Conservation (phyloP, 2,888 invertebrate species). For the Lasioglossum zephyrum region DNA sequence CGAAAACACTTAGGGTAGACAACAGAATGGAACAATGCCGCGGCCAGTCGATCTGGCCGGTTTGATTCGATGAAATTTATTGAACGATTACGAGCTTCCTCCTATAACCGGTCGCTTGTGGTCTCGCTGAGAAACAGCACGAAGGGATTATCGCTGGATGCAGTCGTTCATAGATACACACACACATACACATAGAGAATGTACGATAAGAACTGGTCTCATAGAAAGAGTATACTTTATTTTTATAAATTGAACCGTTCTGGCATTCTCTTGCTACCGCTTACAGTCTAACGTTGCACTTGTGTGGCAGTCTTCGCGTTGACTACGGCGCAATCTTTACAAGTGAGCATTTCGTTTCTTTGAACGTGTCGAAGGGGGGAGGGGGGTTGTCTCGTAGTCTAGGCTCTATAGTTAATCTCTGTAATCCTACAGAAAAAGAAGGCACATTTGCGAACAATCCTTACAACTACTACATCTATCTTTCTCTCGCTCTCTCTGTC, state of each 20-base stretch:
- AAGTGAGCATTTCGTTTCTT: conserved; percentile 65
- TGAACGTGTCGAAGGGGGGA: conserved; percentile 17
- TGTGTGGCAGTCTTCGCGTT: conserved; percentile 77
- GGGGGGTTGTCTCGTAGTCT: conserved; percentile 3
- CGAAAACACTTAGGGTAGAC: background rate
- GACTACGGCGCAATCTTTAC: conserved; percentile 64
- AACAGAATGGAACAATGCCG: conserved; percentile 4
- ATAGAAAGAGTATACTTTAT: conserved; percentile 64
- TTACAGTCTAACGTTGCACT: conserved; percentile 62
- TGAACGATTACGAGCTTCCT: conserved; percentile 46
- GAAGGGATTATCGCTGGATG: background rate
- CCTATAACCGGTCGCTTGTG: conserved; percentile 21
- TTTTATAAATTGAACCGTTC: conserved; percentile 40
- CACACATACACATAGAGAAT: background rate
- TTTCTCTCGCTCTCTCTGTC: conserved; percentile 24
- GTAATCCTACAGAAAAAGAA: conserved; percentile 69
- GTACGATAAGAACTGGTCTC: background rate
- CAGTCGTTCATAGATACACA: background rate
- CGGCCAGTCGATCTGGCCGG: conserved; percentile 25
- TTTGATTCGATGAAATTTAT: conserved; percentile 39
- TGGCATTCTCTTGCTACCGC: conserved; percentile 34
- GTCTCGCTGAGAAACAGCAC: conserved; percentile 33
- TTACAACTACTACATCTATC: conserved; percentile 57
- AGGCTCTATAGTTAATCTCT: conserved; percentile 36
- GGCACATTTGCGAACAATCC: conserved; percentile 76